Conservation (phyloP, 2,888 invertebrate genomes). For the Scaeva pyrastri region DNA sequence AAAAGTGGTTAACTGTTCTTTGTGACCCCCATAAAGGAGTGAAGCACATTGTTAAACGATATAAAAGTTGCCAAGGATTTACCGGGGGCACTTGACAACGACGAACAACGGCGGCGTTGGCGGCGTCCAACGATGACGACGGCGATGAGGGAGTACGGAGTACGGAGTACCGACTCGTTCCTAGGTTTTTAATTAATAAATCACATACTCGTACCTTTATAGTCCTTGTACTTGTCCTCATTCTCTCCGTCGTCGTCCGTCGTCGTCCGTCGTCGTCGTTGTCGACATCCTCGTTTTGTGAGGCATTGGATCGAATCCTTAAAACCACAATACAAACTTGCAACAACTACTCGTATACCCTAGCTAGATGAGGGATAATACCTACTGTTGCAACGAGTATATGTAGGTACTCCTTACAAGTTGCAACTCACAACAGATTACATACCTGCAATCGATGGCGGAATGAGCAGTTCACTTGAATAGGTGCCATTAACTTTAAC, state of each 20-base stretch:
- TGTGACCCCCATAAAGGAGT: conserved; percentile 30
- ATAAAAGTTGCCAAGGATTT: conserved; percentile 66
- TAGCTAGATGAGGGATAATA: no score
- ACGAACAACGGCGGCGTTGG: conserved; percentile 24
- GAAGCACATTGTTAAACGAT: conserved; percentile 58
- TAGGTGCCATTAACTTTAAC: conserved; percentile 86
- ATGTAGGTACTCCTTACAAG: no score
- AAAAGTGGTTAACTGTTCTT: conserved; percentile 52
- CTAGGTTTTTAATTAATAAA: conserved; percentile 72
- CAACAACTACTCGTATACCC: conserved; percentile 40
- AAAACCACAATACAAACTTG: conserved; percentile 28
- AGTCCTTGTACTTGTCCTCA: neutral
- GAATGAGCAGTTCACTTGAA: conserved; percentile 89
- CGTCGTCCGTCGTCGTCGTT: neutral
- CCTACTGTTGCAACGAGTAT: neutral
- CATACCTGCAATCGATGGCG: conserved; percentile 92
- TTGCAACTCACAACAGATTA: conserved; percentile 9
- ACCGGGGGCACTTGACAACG: conserved; percentile 31
- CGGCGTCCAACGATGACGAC: conserved; percentile 11
- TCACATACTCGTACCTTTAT: conserved; percentile 28
- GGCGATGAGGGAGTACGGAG: neutral
- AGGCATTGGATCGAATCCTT: conserved; percentile 32
- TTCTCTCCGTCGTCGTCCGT: neutral
- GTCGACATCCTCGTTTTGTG: neutral
- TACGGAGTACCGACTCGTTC: neutral